These are phyloP conservation scores for Drosophila meridionalis DNA, from an alignment of 2,888 invertebrate species.

Conservation along the genomic window DNA sequence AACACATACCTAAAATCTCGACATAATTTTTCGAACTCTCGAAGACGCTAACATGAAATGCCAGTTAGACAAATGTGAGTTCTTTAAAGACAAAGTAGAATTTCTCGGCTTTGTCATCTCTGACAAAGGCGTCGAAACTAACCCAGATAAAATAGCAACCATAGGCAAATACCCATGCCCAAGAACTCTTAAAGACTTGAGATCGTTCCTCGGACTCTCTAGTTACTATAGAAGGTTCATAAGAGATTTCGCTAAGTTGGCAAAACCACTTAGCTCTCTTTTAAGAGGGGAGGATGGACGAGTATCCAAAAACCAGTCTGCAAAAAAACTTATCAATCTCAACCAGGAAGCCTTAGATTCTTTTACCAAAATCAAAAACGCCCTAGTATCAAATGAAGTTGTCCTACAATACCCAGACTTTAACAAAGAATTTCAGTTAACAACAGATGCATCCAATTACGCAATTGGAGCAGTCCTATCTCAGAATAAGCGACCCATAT, in stretches of 20 bases:
- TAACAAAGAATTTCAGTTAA: neutral
- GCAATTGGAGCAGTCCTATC: neutral
- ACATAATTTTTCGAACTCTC: neutral
- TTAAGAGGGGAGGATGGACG: neutral
- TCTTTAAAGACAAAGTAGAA: neutral
- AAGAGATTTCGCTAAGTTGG: conserved; percentile 13
- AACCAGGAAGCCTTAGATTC: neutral
- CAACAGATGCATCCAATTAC: neutral
- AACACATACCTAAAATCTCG: neutral
- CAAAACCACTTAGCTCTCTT: neutral
- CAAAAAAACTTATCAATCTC: neutral
- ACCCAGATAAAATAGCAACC: conserved; percentile 5
- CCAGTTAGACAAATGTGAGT: neutral
- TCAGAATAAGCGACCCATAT: neutral
- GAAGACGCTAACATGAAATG: neutral
- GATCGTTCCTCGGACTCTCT: conserved; percentile 10
- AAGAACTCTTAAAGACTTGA: conserved; percentile 7
- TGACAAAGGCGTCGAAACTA: neutral
- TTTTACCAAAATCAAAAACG: neutral
- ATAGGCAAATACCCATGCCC: conserved; percentile 10
- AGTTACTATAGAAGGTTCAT: conserved; percentile 18
- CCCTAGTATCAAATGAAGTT: neutral
- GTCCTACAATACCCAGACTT: neutral
- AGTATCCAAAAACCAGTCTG: neutral
- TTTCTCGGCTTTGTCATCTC: conserved; percentile 11